Percentiles rank a stretch among this genome's conserved stretches.
Conservation (phyloP, 1,140 invertebrate genomes). For the Archegozetes longisetosus region DNA sequence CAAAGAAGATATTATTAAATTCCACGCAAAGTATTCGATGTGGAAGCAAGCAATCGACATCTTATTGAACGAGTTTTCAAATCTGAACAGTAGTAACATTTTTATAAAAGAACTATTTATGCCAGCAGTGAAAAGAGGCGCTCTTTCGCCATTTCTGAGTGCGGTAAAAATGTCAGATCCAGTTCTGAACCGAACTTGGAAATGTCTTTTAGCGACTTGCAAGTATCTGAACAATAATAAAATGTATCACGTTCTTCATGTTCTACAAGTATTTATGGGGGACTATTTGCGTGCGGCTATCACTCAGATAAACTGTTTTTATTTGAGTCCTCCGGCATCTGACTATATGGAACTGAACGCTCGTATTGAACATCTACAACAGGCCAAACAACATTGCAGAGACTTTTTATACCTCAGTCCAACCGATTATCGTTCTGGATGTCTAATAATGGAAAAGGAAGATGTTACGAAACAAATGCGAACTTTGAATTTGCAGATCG, state of each 20-base stretch:
- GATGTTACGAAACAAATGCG: conserved; percentile 17
- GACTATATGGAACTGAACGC: background rate
- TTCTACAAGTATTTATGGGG: conserved; percentile 22
- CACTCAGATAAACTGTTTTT: conserved; percentile 21
- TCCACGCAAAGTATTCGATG: conserved; percentile 28
- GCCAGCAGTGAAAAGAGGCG: conserved; percentile 27
- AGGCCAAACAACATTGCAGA: conserved; percentile 16
- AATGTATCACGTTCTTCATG: conserved; percentile 28
- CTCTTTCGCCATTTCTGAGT: conserved; percentile 27
- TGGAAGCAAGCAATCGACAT: conserved; percentile 30
- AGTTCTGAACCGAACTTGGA: conserved; percentile 26
- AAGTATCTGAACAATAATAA: conserved; percentile 28
- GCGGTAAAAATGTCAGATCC: conserved; percentile 28
- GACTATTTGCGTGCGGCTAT: conserved; percentile 21
- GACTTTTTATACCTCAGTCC: conserved; percentile 14
- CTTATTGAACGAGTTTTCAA: conserved; percentile 19
- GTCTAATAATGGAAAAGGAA: conserved; percentile 10
- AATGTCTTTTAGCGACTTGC: conserved; percentile 29
- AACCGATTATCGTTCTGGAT: conserved; percentile 7
- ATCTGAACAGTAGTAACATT: conserved; percentile 21
- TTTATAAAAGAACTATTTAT: conserved; percentile 31
- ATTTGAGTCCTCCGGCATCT: background rate
- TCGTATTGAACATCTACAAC: conserved; percentile 7
- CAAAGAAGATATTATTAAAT: conserved; percentile 26
- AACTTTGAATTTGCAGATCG: conserved; percentile 15